phyloP scores from a whole-genome alignment of 2,113 vertebrate genomes.

The Rhabdornis inornatus region DNA sequence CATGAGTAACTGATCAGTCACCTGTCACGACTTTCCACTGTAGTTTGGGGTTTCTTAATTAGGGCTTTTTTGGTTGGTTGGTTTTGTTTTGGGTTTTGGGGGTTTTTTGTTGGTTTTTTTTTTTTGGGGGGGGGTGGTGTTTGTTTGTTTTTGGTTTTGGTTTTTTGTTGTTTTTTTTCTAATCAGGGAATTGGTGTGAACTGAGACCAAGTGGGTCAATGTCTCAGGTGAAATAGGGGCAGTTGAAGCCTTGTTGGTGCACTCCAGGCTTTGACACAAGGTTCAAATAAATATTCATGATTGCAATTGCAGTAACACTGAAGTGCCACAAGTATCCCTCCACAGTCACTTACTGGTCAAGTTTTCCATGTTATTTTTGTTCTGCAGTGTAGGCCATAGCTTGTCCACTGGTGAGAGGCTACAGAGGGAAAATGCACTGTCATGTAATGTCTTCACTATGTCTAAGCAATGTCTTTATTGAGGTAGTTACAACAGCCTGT shows the following conservation, averaged over 20 bases:
- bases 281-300: neutral
- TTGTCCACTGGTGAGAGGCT: neutral
- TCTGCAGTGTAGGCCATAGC: neutral
- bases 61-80: neutral
- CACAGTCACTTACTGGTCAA: neutral
- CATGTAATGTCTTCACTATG: too few relatives aligned
- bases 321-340: neutral
- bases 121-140: too few relatives aligned
- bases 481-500: neutral
- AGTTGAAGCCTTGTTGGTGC: neutral
- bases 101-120: too few relatives aligned
- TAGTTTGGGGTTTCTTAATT: neutral
- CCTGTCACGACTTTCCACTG: neutral
- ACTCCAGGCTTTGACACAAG: neutral
- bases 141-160: too few relatives aligned
- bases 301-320: neutral
- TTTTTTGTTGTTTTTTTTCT: too few relatives aligned
- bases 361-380: neutral
- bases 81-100: neutral
- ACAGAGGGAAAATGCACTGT: too few relatives aligned
- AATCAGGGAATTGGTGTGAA: neutral
- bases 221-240: neutral
- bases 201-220: neutral
- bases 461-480: neutral
- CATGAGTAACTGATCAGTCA: neutral